Percentiles rank a stretch among this genome's conserved stretches.
These are phyloP conservation scores for Cranoglanis bouderius DNA, from an alignment of 2,113 vertebrate genomes.

Conservation along the genomic window DNA sequence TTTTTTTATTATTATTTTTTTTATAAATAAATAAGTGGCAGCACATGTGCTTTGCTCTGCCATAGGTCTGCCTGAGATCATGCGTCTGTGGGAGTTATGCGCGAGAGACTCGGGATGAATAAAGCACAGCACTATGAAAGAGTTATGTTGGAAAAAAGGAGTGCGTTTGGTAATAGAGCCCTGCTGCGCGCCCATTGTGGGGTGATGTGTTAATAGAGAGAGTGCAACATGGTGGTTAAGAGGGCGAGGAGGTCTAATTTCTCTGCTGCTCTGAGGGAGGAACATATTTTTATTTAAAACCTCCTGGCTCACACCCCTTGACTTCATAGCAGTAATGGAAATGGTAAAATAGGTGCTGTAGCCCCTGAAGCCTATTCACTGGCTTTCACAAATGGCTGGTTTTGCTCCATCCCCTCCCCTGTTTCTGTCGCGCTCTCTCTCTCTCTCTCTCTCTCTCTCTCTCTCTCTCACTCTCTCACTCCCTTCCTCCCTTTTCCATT, in stretches of 20 bases:
- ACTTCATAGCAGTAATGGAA: conserved; percentile 74
- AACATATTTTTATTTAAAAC: conserved; percentile 69
- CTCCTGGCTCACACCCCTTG: conserved; percentile 69
- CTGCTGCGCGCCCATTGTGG: conserved; percentile 70
- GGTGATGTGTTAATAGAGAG: conserved; percentile 74
- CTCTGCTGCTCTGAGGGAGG: conserved; percentile 60
- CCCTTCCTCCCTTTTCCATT: conserved; percentile 70
- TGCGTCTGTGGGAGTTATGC: conserved; percentile 57
- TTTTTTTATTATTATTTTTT: background rate
- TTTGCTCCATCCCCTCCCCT: conserved; percentile 23
- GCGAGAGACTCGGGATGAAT: conserved; percentile 67
- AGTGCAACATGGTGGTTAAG: conserved; percentile 69
- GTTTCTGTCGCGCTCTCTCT: conserved; percentile 44
- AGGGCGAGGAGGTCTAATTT: conserved; percentile 71
- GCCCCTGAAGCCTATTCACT: conserved; percentile 52
- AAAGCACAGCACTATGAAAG: conserved; percentile 64
- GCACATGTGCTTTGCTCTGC: background rate
- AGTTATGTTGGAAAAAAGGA: conserved; percentile 55
- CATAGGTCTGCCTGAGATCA: conserved; percentile 22
- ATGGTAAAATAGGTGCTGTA: conserved; percentile 72
- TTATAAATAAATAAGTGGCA: too few species aligned
- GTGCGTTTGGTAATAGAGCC: conserved; percentile 68
- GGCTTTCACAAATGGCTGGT: conserved; percentile 54
- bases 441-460: conserved; percentile 45
- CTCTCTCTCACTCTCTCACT: conserved; percentile 48